Percentiles rank a stretch among this genome's conserved stretches.
Conservation (phyloP, 2,888 invertebrate genomes). For the Drosophila neotestacea region DNA sequence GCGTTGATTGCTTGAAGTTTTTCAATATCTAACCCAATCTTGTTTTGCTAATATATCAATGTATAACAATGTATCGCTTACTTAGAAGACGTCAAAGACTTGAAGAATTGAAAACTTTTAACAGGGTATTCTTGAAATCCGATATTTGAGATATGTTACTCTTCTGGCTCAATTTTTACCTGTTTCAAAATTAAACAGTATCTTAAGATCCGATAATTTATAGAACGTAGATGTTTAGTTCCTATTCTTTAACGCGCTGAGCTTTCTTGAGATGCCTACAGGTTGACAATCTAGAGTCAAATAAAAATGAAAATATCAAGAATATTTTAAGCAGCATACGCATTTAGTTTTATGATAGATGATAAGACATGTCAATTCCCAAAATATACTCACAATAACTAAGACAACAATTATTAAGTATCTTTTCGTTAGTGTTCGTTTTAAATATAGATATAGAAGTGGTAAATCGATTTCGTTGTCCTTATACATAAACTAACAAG, state of each 20-base stretch:
- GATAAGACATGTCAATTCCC: background rate
- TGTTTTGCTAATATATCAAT: slow-evolving; percentile 21
- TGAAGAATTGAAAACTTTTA: no score
- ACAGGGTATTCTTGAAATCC: no score
- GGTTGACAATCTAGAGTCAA: background rate
- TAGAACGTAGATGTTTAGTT: background rate
- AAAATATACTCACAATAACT: background rate
- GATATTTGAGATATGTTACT: no score
- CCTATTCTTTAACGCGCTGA: background rate
- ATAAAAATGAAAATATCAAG: background rate
- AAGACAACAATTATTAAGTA: background rate
- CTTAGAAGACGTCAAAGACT: no score
- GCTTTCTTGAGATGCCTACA: background rate
- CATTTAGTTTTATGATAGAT: slow-evolving; percentile 1
- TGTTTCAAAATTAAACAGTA: background rate
- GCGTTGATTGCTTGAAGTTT: slow-evolving; percentile 77
- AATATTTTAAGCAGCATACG: background rate
- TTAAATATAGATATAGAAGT: no score
- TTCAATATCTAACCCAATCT: slow-evolving; percentile 34
- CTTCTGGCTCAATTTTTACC: background rate
- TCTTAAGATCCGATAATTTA: background rate
- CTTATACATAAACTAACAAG: no score
- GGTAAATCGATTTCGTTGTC: no score
- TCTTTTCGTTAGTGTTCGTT: no score
- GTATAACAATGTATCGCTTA: background rate